Evolutionary conservation across 1,140 invertebrate genomes (phyloP), one percentile per base, ranked within the genome.

Genomic region (Pseudomyrmex sp.): DNA sequence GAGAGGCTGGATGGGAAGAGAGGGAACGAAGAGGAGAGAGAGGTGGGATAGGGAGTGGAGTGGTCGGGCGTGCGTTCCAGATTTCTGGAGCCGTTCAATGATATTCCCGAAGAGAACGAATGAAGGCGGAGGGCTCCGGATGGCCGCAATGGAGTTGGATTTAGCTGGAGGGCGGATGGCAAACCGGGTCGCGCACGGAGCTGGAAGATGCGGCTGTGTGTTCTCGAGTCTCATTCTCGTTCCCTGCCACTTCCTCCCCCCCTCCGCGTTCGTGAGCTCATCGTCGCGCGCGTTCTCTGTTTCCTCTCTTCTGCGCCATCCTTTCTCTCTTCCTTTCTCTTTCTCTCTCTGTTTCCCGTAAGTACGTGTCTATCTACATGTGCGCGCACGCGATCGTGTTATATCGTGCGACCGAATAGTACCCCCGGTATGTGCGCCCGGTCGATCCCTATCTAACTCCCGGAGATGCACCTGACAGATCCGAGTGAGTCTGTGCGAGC

Each of bases 121-220:
- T 74, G 88, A 86, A 85, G 77, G 83, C 66, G 48, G 87, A 88
- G 85, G 76, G 68, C 74, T 87, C 86, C 83, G 89, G 87, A 90
- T 90, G 83, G 85, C 79, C 85, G 85, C 85, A 85, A 90, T 90
- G 85, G 89, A 90, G 89, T 90, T 90, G 89, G 87, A 90, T 90
- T 89, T 90, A 87, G 88, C 89, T 83, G 50, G 62, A 82, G 88
- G 88, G 86, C 79, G 87, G 56, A 83, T 83, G 83, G 86, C 75
- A 83, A 87, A 90, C 80, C 82, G 77, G 74, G 83, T 85, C 88
- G 88, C 88, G 88, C 76, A 52, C 58, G 4, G 69, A 76, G 82
- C 26, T 85, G 73, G 54, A 85, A 87, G 85, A 90, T 74, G 88
- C 62, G 83, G 76, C 65, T 89, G 84, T 87, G 74, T 80, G 75